Percentiles rank a stretch among this genome's conserved stretches.
phyloP scores from a whole-genome alignment of 2,888 invertebrate species.

The Apocheima hispidaria region DNA sequence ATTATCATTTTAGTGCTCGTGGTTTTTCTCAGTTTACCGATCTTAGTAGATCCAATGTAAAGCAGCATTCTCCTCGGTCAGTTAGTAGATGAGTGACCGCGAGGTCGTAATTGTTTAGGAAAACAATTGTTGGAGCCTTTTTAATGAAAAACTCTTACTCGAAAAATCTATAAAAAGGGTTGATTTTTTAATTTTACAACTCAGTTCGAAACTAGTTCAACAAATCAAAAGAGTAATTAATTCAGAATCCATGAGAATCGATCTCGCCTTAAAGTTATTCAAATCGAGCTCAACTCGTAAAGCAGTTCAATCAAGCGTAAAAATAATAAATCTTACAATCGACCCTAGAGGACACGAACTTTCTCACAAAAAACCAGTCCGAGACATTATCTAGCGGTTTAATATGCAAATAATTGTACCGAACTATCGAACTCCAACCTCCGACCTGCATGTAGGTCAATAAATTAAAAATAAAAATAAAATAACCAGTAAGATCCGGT shows the following conservation, averaged over 20 bases:
- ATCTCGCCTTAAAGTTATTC: slow-evolving; percentile 37
- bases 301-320: slow-evolving; percentile 63
- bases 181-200: not conserved
- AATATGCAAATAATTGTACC: slow-evolving; percentile 80
- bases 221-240: slow-evolving; percentile 35
- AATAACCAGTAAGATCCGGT: slow-evolving; percentile 66
- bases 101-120: too few species aligned
- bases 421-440: slow-evolving; percentile 61
- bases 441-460: slow-evolving; percentile 68
- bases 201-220: slow-evolving; percentile 31
- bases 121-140: too few species aligned
- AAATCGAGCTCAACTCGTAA: slow-evolving; percentile 32
- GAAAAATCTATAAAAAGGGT: not conserved
- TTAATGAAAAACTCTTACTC: not conserved
- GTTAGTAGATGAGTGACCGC: too few species aligned
- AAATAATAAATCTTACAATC: slow-evolving; percentile 63
- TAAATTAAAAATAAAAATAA: slow-evolving; percentile 75
- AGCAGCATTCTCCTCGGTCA: too few species aligned
- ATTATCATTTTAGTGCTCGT: too few species aligned
- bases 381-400: slow-evolving; percentile 59
- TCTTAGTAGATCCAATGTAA: too few species aligned
- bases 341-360: slow-evolving; percentile 50
- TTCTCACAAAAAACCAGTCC: slow-evolving; percentile 71
- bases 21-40: too few species aligned
- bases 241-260: slow-evolving; percentile 43